Conservation (phyloP, 2,797 vertebrate species). For the Fistularia tabacaria region DNA sequence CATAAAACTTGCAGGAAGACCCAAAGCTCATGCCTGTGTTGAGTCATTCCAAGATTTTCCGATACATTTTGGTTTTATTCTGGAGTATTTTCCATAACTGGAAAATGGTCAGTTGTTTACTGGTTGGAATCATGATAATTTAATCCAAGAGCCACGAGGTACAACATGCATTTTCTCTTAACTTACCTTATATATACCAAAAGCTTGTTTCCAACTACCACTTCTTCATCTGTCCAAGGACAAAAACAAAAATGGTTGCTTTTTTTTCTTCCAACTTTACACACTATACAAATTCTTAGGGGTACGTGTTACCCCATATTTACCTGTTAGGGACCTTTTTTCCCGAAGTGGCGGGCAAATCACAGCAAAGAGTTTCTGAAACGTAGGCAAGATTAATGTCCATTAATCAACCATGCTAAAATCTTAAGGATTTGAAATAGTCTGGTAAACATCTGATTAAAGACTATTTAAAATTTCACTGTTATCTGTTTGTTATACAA, state of each 20-base stretch:
- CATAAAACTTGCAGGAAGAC: too few relatives aligned
- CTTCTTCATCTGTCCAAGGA: slow-evolving; percentile 84
- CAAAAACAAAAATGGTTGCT: slow-evolving; percentile 2
- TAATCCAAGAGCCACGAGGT: background rate
- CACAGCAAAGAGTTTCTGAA: slow-evolving; percentile 91
- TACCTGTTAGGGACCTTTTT: slow-evolving; percentile 88
- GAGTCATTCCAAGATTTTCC: too few relatives aligned
- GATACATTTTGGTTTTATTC: too few relatives aligned
- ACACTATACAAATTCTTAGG: background rate
- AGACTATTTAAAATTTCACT: too few relatives aligned
- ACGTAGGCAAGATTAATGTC: slow-evolving; percentile 12
- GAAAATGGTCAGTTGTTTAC: too few relatives aligned
- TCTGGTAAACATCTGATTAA: too few relatives aligned
- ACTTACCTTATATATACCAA: slow-evolving; percentile 95
- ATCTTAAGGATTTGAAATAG: too few relatives aligned
- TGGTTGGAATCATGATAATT: background rate
- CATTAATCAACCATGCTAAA: too few relatives aligned
- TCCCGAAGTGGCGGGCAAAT: slow-evolving; percentile 85
- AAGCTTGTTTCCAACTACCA: slow-evolving; percentile 96
- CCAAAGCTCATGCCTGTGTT: too few relatives aligned
- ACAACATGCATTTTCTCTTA: background rate
- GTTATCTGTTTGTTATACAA: too few relatives aligned
- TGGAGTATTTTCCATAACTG: too few relatives aligned
- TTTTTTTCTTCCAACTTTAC: background rate
- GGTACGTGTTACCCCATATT: background rate